phyloP scores from a whole-genome alignment of 2,888 invertebrate genomes.

The Drosophila melanosoma region DNA sequence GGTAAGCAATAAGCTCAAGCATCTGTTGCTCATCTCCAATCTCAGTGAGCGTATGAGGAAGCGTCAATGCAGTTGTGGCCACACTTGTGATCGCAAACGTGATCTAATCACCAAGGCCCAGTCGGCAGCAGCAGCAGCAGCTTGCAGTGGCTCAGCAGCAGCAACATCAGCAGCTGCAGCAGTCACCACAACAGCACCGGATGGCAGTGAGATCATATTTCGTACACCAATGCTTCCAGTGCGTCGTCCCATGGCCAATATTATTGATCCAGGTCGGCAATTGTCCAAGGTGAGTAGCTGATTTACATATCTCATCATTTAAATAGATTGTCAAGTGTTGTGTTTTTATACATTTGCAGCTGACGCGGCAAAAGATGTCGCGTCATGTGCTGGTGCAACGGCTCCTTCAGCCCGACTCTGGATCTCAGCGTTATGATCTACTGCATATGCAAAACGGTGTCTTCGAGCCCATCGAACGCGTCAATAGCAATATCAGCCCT shows the following conservation, averaged over 20 bases:
- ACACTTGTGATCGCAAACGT: slow-evolving; percentile 82
- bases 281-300: slow-evolving; percentile 72
- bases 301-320: neutral
- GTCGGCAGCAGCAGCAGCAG: slow-evolving; percentile 3
- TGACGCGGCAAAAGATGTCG: slow-evolving; percentile 80
- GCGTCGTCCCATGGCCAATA: slow-evolving; percentile 76
- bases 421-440: slow-evolving; percentile 71
- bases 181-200: slow-evolving; percentile 2
- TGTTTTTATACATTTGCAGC: slow-evolving; percentile 50
- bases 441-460: slow-evolving; percentile 73
- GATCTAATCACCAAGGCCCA: slow-evolving; percentile 60
- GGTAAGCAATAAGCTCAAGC: slow-evolving; percentile 83
- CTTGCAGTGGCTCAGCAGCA: slow-evolving; percentile 3
- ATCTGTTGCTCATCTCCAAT: slow-evolving; percentile 84
- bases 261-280: slow-evolving; percentile 81
- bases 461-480: slow-evolving; percentile 63
- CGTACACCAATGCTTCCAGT: slow-evolving; percentile 75
- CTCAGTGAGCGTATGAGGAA: slow-evolving; percentile 84
- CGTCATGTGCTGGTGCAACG: slow-evolving; percentile 91
- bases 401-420: slow-evolving; percentile 85
- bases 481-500: slow-evolving; percentile 23
- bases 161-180: neutral
- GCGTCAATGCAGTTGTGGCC: slow-evolving; percentile 83
- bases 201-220: slow-evolving; percentile 51
- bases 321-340: neutral